phyloP scores from a whole-genome alignment of 2,113 vertebrate genomes.

The Fregetta grallaria region DNA sequence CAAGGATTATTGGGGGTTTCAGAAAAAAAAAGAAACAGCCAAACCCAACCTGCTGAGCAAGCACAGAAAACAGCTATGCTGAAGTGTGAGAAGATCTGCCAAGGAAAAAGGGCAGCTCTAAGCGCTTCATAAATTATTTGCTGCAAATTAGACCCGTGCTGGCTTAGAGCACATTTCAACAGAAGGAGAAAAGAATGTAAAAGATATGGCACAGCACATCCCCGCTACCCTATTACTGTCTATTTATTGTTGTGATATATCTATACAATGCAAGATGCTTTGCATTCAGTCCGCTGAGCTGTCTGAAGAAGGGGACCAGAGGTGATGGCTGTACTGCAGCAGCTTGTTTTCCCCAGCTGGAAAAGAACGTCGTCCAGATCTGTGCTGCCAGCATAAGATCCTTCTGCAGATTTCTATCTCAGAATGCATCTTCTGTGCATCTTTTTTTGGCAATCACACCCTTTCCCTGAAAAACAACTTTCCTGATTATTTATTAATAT shows the following conservation, averaged over 20 bases:
- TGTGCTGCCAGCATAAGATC: rapidly evolving
- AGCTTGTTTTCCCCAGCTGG: background rate
- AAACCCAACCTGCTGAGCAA: background rate
- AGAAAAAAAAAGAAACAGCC: too few relatives aligned
- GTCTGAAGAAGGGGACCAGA: background rate
- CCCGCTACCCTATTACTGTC: background rate
- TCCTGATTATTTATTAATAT: background rate
- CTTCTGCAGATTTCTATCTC: background rate
- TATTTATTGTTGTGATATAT: rapidly evolving
- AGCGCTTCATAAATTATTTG: background rate
- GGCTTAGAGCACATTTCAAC: background rate
- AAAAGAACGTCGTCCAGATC: background rate
- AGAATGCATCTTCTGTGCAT: background rate
- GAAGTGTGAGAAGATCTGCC: background rate
- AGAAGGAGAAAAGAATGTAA: background rate
- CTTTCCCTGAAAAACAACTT: background rate
- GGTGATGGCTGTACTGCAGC: background rate
- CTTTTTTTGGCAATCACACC: background rate
- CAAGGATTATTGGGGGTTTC: background rate
- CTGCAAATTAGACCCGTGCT: background rate
- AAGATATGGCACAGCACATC: background rate
- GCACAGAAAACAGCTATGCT: background rate
- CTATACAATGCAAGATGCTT: rapidly evolving
- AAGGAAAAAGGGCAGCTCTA: background rate
- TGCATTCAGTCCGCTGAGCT: background rate